phyloP scores from a whole-genome alignment of 2,888 invertebrate species.

The Adelognathus sp. region DNA sequence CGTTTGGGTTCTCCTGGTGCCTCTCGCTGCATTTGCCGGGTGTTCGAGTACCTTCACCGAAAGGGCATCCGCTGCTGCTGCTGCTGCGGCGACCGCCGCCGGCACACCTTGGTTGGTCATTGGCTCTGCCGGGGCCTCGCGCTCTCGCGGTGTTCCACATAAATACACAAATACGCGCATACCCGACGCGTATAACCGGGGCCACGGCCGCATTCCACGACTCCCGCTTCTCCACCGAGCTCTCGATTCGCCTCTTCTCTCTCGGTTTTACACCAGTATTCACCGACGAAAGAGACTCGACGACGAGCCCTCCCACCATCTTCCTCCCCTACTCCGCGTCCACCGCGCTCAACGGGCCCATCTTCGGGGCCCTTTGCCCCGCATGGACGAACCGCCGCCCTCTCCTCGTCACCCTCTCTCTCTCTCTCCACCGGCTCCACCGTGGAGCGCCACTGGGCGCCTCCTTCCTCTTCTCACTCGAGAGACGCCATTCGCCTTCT shows the following conservation, averaged over 20 bases:
- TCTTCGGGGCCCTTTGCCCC: slow-evolving; percentile 68
- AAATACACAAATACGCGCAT: slow-evolving; percentile 79
- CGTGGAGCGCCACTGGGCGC: slow-evolving; percentile 70
- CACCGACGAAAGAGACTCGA: slow-evolving; percentile 42
- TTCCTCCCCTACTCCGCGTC: background rate
- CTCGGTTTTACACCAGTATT: slow-evolving; percentile 38
- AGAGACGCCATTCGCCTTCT: slow-evolving; percentile 22
- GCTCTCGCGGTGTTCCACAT: slow-evolving; percentile 76
- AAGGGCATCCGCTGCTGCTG: slow-evolving; percentile 70
- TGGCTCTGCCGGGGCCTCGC: slow-evolving; percentile 71
- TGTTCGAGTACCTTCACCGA: slow-evolving; percentile 71
- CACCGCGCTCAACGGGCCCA: slow-evolving; percentile 60
- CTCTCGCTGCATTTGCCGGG: slow-evolving; percentile 77
- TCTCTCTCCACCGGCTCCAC: slow-evolving; percentile 36
- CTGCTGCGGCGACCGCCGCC: slow-evolving; percentile 49
- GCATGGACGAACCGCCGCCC: slow-evolving; percentile 22
- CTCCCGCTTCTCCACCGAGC: slow-evolving; percentile 65
- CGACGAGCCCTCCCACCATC: slow-evolving; percentile 56
- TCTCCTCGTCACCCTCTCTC: slow-evolving; percentile 2
- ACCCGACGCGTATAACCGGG: slow-evolving; percentile 74
- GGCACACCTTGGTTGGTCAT: slow-evolving; percentile 79
- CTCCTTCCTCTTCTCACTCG: slow-evolving; percentile 59
- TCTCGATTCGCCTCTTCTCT: slow-evolving; percentile 53
- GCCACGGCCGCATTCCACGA: slow-evolving; percentile 79
- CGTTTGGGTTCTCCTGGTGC: slow-evolving; percentile 75